Base-by-base conservation (phyloP, 2,113 vertebrate genomes). In the Malurus elegans region DNA sequence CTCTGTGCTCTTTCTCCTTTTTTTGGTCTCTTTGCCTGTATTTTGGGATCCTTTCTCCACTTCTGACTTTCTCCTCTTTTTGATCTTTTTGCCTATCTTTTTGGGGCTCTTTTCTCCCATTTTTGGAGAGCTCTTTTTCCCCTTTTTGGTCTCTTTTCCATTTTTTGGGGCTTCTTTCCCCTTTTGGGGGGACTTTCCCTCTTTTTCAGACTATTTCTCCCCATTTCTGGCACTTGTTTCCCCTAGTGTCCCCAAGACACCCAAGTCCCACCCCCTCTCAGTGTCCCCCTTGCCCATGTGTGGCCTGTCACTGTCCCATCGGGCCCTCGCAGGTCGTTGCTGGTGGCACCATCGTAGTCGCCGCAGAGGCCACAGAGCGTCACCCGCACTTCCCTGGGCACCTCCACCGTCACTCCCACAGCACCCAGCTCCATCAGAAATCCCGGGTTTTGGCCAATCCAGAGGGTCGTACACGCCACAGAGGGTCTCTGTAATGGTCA, bases 391-490 rank as follows among this genome's bases (percentile, higher is more conserved):
- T 71, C 79, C 18, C 4, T 14, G 58, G 62, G 9, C 79, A 56
- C 85, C 38, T 32, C 50, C 42, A 72, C 25, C 0, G 53, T 56
- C 69, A 76, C 4, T 57, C 85, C 85, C 1, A 6, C 0, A 3
- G 40, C 1, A 0, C 57, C 56, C 74, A 87, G 48, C 3, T 87
- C 85, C 74, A 64, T 40, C 74, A 62, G 29, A 4, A 87, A 56
- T 31, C n/a, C 57, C 0, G 19, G 34, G 34, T 2, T 5, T 8
- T 8, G 42, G 42, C 32, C 17, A 47, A 89, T 10, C 42, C 10
- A 19, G 14, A 78, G 12, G 12, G 21, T 47, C 1, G 1, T 14
- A 0, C 0, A 25, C 1, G n/a, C n/a, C n/a, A n/a, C n/a, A n/a
- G n/a, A n/a, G n/a, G n/a, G 7, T 42, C 64, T 78, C 86, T 0